Evolutionary conservation across 2,113 vertebrate species (phyloP).

Genomic region (Raja brachyura): DNA sequence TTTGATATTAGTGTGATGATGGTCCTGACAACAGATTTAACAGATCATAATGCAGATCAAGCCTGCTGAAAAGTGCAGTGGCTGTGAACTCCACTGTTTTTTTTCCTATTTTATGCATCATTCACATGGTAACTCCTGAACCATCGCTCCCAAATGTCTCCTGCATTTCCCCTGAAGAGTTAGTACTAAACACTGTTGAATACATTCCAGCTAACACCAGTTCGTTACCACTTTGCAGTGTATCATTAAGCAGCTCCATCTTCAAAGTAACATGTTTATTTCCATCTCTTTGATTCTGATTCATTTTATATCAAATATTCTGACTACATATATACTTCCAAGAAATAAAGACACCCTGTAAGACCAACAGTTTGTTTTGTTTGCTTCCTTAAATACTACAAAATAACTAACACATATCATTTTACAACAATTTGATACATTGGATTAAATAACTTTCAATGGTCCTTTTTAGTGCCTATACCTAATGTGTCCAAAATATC

Average conservation of each 20-base stretch:
- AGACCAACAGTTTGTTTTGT: background rate
- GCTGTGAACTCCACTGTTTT: background rate
- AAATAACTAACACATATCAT: background rate
- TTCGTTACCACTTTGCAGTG: background rate
- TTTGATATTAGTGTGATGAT: background rate
- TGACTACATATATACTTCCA: background rate
- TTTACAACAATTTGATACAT: background rate
- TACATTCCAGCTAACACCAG: background rate
- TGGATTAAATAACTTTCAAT: background rate
- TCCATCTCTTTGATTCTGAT: background rate
- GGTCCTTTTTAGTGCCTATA: background rate
- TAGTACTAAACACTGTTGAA: background rate
- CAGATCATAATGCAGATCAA: background rate
- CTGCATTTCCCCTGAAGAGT: background rate
- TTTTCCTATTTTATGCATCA: background rate
- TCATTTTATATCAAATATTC: background rate
- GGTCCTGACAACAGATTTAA: background rate
- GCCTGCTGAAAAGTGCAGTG: background rate
- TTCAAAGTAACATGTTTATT: background rate
- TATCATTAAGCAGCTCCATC: background rate
- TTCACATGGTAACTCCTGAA: background rate
- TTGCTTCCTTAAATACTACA: background rate
- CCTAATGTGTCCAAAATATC: background rate
- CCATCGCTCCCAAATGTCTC: background rate
- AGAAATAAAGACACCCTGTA: background rate